A percentile compares a stretch with the other conserved stretches of the same genome.
These are phyloP conservation scores for Diorhabda elongata DNA, from an alignment of 1,140 invertebrate species.

Conservation along the genomic window DNA sequence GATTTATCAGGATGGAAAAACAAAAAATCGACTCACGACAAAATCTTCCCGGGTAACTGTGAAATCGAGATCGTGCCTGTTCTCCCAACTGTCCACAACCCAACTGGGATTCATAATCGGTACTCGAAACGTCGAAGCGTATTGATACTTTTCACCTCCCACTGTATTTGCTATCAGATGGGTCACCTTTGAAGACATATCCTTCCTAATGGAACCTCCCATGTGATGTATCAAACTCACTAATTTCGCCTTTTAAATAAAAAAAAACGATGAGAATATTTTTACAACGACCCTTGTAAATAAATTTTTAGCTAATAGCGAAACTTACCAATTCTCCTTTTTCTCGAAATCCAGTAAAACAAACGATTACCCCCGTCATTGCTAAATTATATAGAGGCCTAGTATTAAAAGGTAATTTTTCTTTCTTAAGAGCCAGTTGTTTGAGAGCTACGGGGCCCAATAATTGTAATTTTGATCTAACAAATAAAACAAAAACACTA, in stretches of 20 bases:
- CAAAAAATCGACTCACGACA: slow-evolving; percentile 56
- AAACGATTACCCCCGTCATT: slow-evolving; percentile 80
- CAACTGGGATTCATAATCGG: slow-evolving; percentile 85
- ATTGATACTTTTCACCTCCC: slow-evolving; percentile 83
- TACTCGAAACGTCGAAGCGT: slow-evolving; percentile 82
- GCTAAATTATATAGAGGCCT: slow-evolving; percentile 81
- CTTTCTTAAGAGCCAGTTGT: slow-evolving; percentile 66
- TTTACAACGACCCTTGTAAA: slow-evolving; percentile 16
- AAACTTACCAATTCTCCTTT: slow-evolving; percentile 77
- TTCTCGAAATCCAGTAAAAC: slow-evolving; percentile 85
- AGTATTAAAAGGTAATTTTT: slow-evolving; percentile 58
- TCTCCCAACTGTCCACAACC: slow-evolving; percentile 81
- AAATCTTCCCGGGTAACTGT: slow-evolving; percentile 62
- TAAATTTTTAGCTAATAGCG: slow-evolving; percentile 3
- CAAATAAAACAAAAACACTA: not conserved
- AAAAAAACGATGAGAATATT: slow-evolving; percentile 8
- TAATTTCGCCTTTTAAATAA: slow-evolving; percentile 65
- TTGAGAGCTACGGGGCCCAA: slow-evolving; percentile 72
- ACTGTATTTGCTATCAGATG: slow-evolving; percentile 86
- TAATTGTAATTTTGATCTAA: slow-evolving; percentile 57
- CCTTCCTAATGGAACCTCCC: slow-evolving; percentile 89
- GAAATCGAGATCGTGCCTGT: slow-evolving; percentile 62
- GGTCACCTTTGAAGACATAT: slow-evolving; percentile 81
- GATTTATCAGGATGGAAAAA: too few relatives aligned
- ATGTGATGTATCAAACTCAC: slow-evolving; percentile 87